Percentiles rank a stretch among this genome's conserved stretches.
Evolutionary conservation across 64 coral and sea anemone genomes (phyloP).

Genomic region (Porites australiensis): DNA sequence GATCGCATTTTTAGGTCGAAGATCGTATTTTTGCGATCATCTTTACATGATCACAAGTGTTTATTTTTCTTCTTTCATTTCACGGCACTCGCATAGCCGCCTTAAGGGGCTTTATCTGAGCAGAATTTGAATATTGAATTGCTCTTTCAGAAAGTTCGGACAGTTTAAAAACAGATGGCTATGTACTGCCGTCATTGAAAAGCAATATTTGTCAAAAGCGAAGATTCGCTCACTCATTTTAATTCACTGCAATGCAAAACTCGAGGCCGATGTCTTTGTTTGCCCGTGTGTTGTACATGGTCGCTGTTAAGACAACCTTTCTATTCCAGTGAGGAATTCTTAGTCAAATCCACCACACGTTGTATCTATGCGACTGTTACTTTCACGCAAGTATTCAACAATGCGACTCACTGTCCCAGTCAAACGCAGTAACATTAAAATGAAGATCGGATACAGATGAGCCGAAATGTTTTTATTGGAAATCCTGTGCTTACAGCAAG

Average conservation of each 20-base stretch:
- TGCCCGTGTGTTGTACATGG: background rate
- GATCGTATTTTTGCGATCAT: slow-evolving; percentile 11
- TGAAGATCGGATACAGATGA: background rate
- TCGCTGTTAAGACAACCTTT: slow-evolving; percentile 38
- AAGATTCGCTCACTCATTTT: background rate
- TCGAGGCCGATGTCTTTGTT: background rate
- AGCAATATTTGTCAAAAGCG: slow-evolving; percentile 9
- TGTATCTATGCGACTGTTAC: slow-evolving; percentile 43
- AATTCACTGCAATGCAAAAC: slow-evolving; percentile 39
- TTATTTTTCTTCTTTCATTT: slow-evolving; percentile 20
- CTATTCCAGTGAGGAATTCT: slow-evolving; percentile 30
- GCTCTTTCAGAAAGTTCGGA: background rate
- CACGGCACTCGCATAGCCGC: slow-evolving; percentile 16
- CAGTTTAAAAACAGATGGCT: slow-evolving; percentile 37
- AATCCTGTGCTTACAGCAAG: background rate
- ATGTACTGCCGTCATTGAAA: background rate
- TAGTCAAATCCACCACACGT: background rate
- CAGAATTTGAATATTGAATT: slow-evolving; percentile 44
- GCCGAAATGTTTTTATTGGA: slow-evolving; percentile 5
- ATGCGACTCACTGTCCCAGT: background rate
- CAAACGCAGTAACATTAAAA: background rate
- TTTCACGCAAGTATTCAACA: slow-evolving; percentile 52
- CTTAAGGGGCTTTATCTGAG: slow-evolving; percentile 32
- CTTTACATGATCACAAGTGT: background rate
- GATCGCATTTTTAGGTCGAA: background rate